These are phyloP conservation scores for rabbit (Oryctolagus cuniculus) DNA, from an alignment of 2,113 vertebrate genomes.

Conservation along the genomic window DNA sequence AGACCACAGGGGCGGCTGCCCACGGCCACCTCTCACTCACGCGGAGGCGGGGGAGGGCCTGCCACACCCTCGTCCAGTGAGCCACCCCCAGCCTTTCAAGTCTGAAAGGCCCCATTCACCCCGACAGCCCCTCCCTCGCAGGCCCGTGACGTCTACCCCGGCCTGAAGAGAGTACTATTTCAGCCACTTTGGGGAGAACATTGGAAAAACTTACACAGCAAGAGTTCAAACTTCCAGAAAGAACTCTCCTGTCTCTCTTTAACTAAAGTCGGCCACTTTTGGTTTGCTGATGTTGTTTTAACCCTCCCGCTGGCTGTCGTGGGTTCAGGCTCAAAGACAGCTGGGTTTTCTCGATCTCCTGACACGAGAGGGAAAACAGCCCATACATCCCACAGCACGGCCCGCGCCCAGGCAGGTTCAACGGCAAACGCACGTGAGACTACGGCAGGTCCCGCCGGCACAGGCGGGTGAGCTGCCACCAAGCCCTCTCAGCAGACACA, in stretches of 20 bases:
- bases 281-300: background rate
- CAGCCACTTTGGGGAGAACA: background rate
- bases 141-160: background rate
- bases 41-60: background rate
- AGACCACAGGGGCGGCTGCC: no score
- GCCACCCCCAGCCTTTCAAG: background rate
- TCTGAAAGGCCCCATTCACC: background rate
- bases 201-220: background rate
- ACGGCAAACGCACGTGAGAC: no score
- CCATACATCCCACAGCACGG: background rate
- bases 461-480: no score
- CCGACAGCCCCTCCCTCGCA: background rate
- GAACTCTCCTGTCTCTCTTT: background rate
- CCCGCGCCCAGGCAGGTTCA: no score
- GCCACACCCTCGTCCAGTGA: accelerated
- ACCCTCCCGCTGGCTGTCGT: background rate
- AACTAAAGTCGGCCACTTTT: background rate
- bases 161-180: background rate
- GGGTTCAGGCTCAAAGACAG: background rate
- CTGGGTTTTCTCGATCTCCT: conserved; percentile 20
- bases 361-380: background rate
- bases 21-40: background rate
- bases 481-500: background rate
- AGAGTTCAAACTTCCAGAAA: background rate
- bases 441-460: no score